Percentiles rank a stretch among this genome's conserved stretches.
Conservation (phyloP, 2,113 vertebrate species). For the Lophius piscatorius region DNA sequence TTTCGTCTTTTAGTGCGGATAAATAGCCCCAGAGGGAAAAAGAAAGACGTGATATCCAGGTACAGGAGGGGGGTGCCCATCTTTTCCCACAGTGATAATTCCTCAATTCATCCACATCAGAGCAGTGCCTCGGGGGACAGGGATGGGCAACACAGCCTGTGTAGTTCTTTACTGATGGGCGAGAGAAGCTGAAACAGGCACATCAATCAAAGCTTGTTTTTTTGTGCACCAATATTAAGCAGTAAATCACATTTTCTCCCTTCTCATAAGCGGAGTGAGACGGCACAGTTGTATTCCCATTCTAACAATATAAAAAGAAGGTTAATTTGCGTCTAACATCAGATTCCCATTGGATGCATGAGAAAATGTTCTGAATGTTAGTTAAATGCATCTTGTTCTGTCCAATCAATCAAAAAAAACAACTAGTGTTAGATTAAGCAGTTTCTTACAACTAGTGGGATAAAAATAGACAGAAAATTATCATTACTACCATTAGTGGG, state of each 20-base stretch:
- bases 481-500: too few species aligned
- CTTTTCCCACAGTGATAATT: conserved; percentile 49
- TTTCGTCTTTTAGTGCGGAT: conserved; percentile 18
- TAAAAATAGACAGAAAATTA: too few species aligned
- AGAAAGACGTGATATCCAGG: conserved; percentile 24
- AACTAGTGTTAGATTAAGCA: too few species aligned
- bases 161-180: conserved; percentile 35
- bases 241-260: conserved; percentile 34
- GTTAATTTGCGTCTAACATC: not conserved
- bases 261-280: conserved; percentile 3
- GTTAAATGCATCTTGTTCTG: too few species aligned
- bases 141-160: conserved; percentile 48
- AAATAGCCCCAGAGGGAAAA: conserved; percentile 16
- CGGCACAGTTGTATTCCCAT: not conserved
- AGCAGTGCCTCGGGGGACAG: conserved; percentile 55
- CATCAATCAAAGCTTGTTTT: conserved; percentile 43
- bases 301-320: not conserved
- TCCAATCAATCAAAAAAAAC: too few species aligned
- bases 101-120: conserved; percentile 64
- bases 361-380: too few species aligned
- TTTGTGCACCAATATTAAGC: conserved; percentile 17
- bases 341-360: too few species aligned
- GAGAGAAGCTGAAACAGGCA: conserved; percentile 36
- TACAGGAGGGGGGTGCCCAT: conserved; percentile 42
- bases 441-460: too few species aligned